Percentiles rank a stretch among this genome's conserved stretches.
These are phyloP conservation scores for Ornithoptera alexandrae DNA, from an alignment of 2,888 invertebrate species.

Conservation along the genomic window DNA sequence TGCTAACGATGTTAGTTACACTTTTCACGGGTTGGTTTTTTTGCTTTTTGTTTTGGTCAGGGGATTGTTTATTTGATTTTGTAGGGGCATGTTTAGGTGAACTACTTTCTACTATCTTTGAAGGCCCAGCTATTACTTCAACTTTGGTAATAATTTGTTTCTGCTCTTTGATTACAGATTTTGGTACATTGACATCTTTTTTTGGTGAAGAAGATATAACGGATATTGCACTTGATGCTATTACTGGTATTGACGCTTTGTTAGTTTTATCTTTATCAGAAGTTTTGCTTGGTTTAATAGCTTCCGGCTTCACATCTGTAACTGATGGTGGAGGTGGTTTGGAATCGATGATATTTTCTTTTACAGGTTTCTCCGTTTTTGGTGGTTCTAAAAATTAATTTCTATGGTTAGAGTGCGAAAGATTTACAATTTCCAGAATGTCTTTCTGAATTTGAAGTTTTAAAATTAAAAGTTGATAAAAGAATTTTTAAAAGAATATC, in stretches of 20 bases:
- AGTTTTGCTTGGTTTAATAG: slow-evolving; percentile 72
- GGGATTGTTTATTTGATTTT: slow-evolving; percentile 55
- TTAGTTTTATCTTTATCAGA: slow-evolving; percentile 63
- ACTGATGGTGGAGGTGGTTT: slow-evolving; percentile 68
- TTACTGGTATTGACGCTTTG: slow-evolving; percentile 58
- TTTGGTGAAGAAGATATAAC: slow-evolving; percentile 66
- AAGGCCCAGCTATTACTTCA: slow-evolving; percentile 78
- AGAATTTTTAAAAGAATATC: not conserved
- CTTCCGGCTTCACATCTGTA: slow-evolving; percentile 63
- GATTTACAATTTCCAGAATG: not conserved
- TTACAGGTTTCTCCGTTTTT: slow-evolving; percentile 64
- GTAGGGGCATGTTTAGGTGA: slow-evolving; percentile 51
- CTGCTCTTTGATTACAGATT: slow-evolving; percentile 69
- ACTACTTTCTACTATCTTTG: slow-evolving; percentile 66
- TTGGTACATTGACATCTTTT: slow-evolving; percentile 67
- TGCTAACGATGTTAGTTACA: slow-evolving; percentile 65
- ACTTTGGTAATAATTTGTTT: slow-evolving; percentile 76
- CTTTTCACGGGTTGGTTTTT: slow-evolving; percentile 61
- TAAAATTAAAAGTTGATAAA: not conserved
- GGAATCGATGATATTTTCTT: slow-evolving; percentile 74
- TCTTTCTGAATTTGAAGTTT: not conserved
- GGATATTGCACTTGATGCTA: slow-evolving; percentile 64
- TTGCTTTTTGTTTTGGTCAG: slow-evolving; percentile 53
- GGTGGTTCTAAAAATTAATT: slow-evolving; percentile 62
- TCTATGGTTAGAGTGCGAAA: slow-evolving; percentile 15